Conservation (phyloP, 2,797 vertebrate species). For the Chaunax sp. region DNA sequence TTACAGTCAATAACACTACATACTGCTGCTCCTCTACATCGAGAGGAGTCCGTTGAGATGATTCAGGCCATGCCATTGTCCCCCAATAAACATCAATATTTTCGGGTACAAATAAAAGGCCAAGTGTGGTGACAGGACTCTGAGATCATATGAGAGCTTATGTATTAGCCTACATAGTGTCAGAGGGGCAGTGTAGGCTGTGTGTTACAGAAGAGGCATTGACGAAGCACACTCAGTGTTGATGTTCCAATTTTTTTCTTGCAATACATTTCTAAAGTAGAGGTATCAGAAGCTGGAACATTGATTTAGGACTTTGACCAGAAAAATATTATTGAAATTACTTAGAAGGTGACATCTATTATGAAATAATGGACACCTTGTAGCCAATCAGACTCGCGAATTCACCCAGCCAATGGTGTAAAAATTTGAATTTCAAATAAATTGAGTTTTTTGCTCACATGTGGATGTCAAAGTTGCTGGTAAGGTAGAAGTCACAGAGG, state of each 20-base stretch:
- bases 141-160: not conserved
- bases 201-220: no score
- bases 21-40: no score
- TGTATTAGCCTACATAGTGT: not conserved
- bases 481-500: not conserved
- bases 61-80: not conserved
- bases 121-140: not conserved
- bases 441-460: not conserved
- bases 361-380: not conserved
- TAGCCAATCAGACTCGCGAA: not conserved
- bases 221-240: no score
- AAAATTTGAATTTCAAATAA: no score
- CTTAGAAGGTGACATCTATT: not conserved
- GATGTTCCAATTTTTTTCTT: no score
- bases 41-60: no score
- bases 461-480: not conserved
- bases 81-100: not conserved
- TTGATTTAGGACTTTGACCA: not conserved
- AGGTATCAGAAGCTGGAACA: not conserved
- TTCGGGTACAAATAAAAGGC: not conserved
- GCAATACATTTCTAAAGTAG: no score
- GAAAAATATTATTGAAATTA: not conserved
- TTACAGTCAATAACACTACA: no score
- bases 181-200: no score
- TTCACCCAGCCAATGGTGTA: not conserved